Conservation (phyloP, 2,797 vertebrate species). For the Echiichthys vipera region DNA sequence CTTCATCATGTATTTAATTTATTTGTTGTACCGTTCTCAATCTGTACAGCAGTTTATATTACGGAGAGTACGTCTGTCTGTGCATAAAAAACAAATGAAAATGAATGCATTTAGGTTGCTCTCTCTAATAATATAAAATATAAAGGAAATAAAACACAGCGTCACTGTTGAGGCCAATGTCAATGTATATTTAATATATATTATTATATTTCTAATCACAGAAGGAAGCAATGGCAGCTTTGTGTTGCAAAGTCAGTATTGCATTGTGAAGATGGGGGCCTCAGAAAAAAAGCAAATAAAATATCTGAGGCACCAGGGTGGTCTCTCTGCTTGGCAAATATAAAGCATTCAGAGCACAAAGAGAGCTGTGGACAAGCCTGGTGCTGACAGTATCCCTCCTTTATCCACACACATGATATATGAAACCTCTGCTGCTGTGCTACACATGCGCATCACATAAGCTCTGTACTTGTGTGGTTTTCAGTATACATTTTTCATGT, state of each 20-base stretch:
- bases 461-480: conserved; percentile 29
- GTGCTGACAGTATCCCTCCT: conserved; percentile 16
- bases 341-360: conserved; percentile 51
- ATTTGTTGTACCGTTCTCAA: not conserved
- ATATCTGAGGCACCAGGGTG: conserved; percentile 58
- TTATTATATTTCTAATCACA: conserved; percentile 17
- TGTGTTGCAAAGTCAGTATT: conserved; percentile 57
- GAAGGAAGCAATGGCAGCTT: conserved; percentile 30
- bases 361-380: conserved; percentile 13
- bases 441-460: conserved; percentile 1
- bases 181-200: too few species aligned
- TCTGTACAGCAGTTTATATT: not conserved
- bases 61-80: too few species aligned
- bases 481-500: conserved; percentile 51
- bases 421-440: conserved; percentile 24
- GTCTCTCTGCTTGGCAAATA: conserved; percentile 44
- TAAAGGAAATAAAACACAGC: not conserved
- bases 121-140: not conserved
- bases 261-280: conserved; percentile 41
- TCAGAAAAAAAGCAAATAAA: conserved; percentile 43
- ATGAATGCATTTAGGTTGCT: not conserved
- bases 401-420: conserved; percentile 26
- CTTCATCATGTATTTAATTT: not conserved
- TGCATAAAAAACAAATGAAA: not conserved
- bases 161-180: not conserved